phyloP scores from a whole-genome alignment of 2,113 vertebrate species.

The Arothron firmamentum region DNA sequence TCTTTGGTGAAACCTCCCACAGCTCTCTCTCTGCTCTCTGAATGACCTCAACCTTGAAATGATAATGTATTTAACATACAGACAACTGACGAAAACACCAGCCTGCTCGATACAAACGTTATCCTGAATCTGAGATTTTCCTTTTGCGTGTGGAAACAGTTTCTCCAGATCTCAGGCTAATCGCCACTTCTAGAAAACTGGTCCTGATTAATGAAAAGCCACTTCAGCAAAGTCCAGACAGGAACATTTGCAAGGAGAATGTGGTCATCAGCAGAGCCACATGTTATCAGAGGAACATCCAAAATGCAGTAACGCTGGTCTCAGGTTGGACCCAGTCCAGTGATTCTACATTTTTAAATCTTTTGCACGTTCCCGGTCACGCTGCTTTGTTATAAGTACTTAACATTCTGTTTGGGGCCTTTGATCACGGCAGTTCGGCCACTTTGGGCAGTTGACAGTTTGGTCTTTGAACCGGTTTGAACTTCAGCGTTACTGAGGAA shows the following conservation, averaged over 20 bases:
- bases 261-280: too few relatives aligned
- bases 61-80: too few relatives aligned
- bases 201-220: too few relatives aligned
- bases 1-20: not conserved
- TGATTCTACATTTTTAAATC: conserved; percentile 1
- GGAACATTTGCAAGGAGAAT: too few relatives aligned
- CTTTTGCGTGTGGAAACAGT: too few relatives aligned
- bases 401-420: conserved; percentile 31
- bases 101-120: too few relatives aligned
- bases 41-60: not conserved
- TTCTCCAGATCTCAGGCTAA: too few relatives aligned
- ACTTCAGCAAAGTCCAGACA: too few relatives aligned
- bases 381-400: conserved; percentile 24
- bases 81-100: too few relatives aligned
- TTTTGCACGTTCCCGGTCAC: not conserved
- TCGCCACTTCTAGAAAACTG: too few relatives aligned
- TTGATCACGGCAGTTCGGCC: conserved; percentile 32
- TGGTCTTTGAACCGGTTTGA: conserved; percentile 7
- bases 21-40: conserved; percentile 4
- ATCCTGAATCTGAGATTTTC: too few relatives aligned
- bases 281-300: too few relatives aligned
- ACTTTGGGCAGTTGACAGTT: conserved; percentile 8
- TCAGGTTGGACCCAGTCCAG: not conserved
- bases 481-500: not conserved
- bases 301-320: not conserved